A percentile compares a stretch with the other conserved stretches of the same genome.
These are phyloP conservation scores for Corapipo altera DNA, from an alignment of 2,113 vertebrate species.

Conservation along the genomic window DNA sequence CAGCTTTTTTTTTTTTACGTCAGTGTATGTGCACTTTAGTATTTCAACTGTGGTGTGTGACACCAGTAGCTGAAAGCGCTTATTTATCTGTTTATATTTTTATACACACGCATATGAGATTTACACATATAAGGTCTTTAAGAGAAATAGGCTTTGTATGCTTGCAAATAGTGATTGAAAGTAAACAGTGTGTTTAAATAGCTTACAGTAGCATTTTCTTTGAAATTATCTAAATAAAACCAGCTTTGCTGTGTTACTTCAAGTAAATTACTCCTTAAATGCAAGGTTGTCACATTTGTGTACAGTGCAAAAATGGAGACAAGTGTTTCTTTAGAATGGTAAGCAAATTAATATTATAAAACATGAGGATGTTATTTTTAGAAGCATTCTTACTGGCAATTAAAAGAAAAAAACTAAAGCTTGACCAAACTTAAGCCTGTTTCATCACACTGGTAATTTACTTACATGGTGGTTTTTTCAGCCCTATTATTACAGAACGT, in stretches of 20 bases:
- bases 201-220: neutral
- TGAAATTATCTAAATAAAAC: neutral
- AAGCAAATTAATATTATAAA: neutral
- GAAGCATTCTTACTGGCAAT: neutral
- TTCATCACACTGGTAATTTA: conserved; percentile 1
- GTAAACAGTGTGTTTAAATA: neutral
- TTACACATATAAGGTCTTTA: fast-evolving
- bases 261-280: neutral
- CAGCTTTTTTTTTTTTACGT: neutral
- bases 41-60: neutral
- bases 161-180: neutral
- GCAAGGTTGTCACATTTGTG: neutral
- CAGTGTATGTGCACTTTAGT: neutral
- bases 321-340: neutral
- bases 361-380: neutral
- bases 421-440: neutral
- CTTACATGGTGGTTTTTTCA: neutral
- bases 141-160: neutral
- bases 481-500: neutral
- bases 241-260: neutral
- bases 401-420: neutral
- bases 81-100: neutral
- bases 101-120: neutral
- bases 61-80: neutral
- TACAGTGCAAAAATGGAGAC: neutral